Conservation (phyloP, 2,797 vertebrate species). For the Cercopithecus diana region DNA sequence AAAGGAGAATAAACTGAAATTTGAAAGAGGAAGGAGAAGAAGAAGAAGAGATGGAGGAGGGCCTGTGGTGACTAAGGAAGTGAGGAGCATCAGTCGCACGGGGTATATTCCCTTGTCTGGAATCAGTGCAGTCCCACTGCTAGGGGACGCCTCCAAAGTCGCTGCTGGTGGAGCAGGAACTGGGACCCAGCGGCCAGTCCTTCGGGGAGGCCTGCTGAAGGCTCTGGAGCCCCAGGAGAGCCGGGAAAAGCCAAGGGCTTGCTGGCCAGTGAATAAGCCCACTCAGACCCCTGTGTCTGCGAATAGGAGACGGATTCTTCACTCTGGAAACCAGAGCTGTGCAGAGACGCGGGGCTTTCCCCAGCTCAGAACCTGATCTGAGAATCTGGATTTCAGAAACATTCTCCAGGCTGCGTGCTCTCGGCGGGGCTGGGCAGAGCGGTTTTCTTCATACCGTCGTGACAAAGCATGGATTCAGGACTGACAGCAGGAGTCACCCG, state of each 20-base stretch:
- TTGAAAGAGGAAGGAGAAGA: neutral
- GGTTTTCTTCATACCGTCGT: neutral
- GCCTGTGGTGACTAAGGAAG: neutral
- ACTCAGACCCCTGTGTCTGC: neutral
- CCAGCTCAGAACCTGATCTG: neutral
- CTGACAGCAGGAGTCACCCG: neutral
- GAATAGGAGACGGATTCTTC: neutral
- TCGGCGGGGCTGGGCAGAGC: neutral
- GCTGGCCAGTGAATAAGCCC: neutral
- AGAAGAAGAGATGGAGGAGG: neutral
- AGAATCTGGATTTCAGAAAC: neutral
- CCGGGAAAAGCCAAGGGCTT: neutral
- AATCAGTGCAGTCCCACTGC: neutral
- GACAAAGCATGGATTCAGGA: neutral
- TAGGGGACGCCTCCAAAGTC: too few species aligned
- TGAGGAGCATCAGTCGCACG: too few species aligned
- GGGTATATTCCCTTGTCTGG: neutral
- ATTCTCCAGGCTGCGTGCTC: neutral
- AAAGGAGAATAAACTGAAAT: neutral
- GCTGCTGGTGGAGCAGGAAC: neutral
- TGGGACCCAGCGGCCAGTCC: too few species aligned
- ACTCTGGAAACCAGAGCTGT: neutral
- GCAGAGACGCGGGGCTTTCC: too few species aligned
- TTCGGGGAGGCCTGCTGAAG: accelerated
- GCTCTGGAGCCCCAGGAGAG: neutral